phyloP scores from a whole-genome alignment of 2,113 vertebrate genomes.

The Macrotus californicus region DNA sequence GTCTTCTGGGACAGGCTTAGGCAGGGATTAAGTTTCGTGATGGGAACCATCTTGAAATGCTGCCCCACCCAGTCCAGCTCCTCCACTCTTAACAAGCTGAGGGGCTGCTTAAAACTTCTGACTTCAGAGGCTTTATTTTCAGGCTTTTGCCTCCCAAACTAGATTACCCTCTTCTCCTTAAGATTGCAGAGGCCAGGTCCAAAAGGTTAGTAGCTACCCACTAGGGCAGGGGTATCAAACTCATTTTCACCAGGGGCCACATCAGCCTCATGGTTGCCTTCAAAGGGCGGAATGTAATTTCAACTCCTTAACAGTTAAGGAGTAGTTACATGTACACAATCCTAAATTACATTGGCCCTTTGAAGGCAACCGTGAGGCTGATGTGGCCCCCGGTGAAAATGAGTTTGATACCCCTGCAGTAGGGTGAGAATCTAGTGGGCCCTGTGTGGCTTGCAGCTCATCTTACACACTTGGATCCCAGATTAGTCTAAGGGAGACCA shows the following conservation, averaged over 20 bases:
- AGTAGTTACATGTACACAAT: too few relatives aligned
- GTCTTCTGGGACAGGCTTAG: neutral
- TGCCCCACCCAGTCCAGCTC: neutral
- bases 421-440: neutral
- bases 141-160: neutral
- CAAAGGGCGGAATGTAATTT: too few relatives aligned
- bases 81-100: neutral
- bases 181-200: neutral
- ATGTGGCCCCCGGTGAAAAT: too few relatives aligned
- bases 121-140: slow-evolving; percentile 42
- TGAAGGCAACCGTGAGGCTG: too few relatives aligned
- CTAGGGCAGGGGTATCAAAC: neutral
- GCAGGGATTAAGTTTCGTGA: neutral
- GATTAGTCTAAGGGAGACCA: neutral
- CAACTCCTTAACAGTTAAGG: too few relatives aligned
- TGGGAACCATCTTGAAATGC: slow-evolving; percentile 26
- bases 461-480: neutral
- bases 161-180: neutral
- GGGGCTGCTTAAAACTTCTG: slow-evolving; percentile 1
- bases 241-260: too few relatives aligned
- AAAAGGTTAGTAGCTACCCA: neutral
- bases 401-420: too few relatives aligned
- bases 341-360: too few relatives aligned
- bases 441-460: neutral
- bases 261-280: too few relatives aligned